Evolutionary conservation across 1,140 invertebrate genomes (phyloP).

Genomic region (Calycopis cecrops): DNA sequence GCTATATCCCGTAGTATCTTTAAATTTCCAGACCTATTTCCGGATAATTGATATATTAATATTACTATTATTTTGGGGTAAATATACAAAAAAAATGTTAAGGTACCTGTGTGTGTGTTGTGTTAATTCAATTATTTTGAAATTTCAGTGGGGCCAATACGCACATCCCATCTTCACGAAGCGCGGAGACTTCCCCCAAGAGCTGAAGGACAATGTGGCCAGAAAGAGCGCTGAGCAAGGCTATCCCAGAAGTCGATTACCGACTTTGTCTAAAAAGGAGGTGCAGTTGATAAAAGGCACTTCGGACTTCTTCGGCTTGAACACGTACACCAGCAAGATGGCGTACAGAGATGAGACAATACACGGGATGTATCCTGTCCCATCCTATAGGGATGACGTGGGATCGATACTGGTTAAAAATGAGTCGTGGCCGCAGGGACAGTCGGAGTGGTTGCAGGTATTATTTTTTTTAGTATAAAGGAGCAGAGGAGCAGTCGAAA

Average conservation of each 20-base stretch:
- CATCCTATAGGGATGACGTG: slow-evolving; percentile 73
- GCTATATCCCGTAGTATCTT: no score
- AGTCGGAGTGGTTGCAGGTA: slow-evolving; percentile 75
- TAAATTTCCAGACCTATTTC: no score
- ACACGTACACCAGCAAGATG: slow-evolving; percentile 74
- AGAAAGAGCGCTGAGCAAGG: slow-evolving; percentile 77
- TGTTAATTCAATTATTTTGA: slow-evolving; percentile 2
- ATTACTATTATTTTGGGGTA: no score
- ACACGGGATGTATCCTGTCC: slow-evolving; percentile 56
- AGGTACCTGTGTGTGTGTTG: no score
- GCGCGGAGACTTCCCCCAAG: slow-evolving; percentile 78
- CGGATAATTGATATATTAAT: no score
- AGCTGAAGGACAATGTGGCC: slow-evolving; percentile 76
- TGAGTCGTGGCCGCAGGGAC: slow-evolving; percentile 63
- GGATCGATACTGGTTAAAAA: slow-evolving; percentile 61
- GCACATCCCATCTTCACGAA: slow-evolving; percentile 78
- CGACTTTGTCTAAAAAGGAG: slow-evolving; percentile 75
- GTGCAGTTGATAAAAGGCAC: slow-evolving; percentile 75
- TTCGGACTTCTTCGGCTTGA: slow-evolving; percentile 79
- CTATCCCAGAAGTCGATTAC: slow-evolving; percentile 73
- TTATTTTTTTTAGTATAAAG: slow-evolving; percentile 1
- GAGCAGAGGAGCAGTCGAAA: no score
- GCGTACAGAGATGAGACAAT: slow-evolving; percentile 59
- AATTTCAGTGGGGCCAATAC: slow-evolving; percentile 76
- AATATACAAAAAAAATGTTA: no score